A percentile compares a stretch with the other conserved stretches of the same genome.
Conservation (phyloP, 1,140 invertebrate species). For the Delia radicum region DNA sequence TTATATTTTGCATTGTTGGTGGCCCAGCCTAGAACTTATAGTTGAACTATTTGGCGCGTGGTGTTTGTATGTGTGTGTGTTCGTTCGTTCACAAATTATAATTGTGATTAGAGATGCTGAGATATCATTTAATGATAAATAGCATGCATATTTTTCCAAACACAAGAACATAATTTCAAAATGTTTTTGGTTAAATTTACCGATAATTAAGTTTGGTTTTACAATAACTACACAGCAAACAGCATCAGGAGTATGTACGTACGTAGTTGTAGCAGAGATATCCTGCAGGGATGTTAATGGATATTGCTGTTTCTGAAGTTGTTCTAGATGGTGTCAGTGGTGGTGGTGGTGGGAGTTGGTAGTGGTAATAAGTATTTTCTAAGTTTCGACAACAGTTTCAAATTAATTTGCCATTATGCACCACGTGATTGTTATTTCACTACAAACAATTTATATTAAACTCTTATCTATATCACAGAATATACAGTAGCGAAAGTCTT, state of each 20-base stretch:
- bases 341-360: background rate
- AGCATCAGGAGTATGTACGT: background rate
- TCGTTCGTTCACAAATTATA: constrained; percentile 6
- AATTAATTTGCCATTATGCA: constrained; percentile 21
- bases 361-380: background rate
- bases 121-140: constrained; percentile 19
- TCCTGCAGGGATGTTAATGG: background rate
- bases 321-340: background rate
- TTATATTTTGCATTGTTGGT: no score
- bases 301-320: background rate
- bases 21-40: no score
- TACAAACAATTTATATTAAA: no score
- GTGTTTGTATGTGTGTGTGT: background rate
- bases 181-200: constrained; percentile 17
- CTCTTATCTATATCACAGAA: no score
- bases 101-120: constrained; percentile 21
- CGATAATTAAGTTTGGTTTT: constrained; percentile 9
- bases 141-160: background rate
- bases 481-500: no score
- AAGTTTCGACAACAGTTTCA: constrained; percentile 14
- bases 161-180: constrained; percentile 11
- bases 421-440: constrained; percentile 10
- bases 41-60: background rate
- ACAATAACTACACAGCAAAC: background rate
- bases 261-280: background rate